Evolutionary conservation across 2,113 vertebrate species (phyloP), one percentile per base, ranked within the genome.

Genomic region (Hiodon tergisus): DNA sequence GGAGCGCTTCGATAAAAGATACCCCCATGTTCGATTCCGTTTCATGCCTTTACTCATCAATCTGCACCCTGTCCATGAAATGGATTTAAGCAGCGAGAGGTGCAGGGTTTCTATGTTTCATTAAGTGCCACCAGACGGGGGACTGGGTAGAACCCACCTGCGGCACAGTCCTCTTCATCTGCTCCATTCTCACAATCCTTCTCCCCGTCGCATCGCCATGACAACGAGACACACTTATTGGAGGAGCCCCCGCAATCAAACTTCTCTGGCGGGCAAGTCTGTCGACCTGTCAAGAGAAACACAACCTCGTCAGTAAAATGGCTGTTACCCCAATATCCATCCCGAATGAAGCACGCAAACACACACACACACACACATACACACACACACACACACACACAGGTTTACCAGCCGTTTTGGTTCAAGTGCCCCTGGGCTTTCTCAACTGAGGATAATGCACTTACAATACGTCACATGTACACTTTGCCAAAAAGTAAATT

Each of bases 171-270:
- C 53, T 93, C 92, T 81, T 98, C 97, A 0, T 99, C 97, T 0
- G 90, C 87, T 13, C 96, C 95, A 0, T 92, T 97, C 84, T 96
- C 95, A 71, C 97, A 99, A 73, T 99, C 96, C 83, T 88, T 90
- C 87, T 99, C 94, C 0, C 96, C 95, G 11, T 99, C 97, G 16
- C 97, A 99, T 83, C 91, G 93, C 96, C 97, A 99, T 1, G 96
- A 95, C 14, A 91, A 87, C 0, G 97, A 97, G 80, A 98, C 94
- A 65, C 97, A 99, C 83, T 95, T 97, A 87, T 90, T 94, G 85
- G 90, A 88, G 46, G 84, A 78, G 47, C 94, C 94, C 67, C 96
- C 96, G 67, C 97, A 99, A 87, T 96, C 95, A 9, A 98, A 94
- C 90, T 97, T 98, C 90, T 97, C 94, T 0, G 93, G 88, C 0